phyloP scores from a whole-genome alignment of 92 coral and sea anemone genomes.

The Palythoa heliodiscus region DNA sequence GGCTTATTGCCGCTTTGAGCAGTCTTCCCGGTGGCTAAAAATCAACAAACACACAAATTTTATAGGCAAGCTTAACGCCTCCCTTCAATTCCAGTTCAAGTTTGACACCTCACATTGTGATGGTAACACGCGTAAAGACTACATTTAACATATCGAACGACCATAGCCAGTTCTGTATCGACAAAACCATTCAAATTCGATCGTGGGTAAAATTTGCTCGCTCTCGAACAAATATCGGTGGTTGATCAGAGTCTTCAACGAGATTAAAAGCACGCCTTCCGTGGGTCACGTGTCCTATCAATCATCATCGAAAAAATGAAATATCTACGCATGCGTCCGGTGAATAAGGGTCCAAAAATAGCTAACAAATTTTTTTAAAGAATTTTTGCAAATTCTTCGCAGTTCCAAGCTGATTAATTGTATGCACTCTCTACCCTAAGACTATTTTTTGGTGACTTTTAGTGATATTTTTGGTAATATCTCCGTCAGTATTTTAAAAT shows the following conservation, averaged over 20 bases:
- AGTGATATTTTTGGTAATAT: no score
- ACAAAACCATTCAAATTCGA: slow-evolving; percentile 38
- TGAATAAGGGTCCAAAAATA: slow-evolving; percentile 43
- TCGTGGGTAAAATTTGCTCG: slow-evolving; percentile 36
- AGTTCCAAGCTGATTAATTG: not conserved
- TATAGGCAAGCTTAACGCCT: slow-evolving; percentile 32
- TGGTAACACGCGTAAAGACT: slow-evolving; percentile 14
- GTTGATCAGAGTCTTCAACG: slow-evolving; percentile 54
- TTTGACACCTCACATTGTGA: slow-evolving; percentile 33
- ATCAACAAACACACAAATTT: slow-evolving; percentile 40
- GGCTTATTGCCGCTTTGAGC: slow-evolving; percentile 37
- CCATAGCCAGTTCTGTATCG: slow-evolving; percentile 26
- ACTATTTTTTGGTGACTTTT: no score
- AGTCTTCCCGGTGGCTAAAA: slow-evolving; percentile 40
- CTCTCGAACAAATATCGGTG: slow-evolving; percentile 41
- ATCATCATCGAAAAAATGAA: slow-evolving; percentile 46
- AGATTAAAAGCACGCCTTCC: slow-evolving; percentile 65
- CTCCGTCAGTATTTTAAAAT: no score
- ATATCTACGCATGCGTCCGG: slow-evolving; percentile 62
- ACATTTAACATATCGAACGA: not conserved
- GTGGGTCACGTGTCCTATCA: slow-evolving; percentile 63
- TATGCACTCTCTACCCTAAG: no score
- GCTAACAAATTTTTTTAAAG: not conserved
- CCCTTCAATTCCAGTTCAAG: slow-evolving; percentile 15
- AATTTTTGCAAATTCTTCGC: no score